Base-by-base conservation (phyloP, 1,140 invertebrate genomes). In the Berghia stephanieae region DNA sequence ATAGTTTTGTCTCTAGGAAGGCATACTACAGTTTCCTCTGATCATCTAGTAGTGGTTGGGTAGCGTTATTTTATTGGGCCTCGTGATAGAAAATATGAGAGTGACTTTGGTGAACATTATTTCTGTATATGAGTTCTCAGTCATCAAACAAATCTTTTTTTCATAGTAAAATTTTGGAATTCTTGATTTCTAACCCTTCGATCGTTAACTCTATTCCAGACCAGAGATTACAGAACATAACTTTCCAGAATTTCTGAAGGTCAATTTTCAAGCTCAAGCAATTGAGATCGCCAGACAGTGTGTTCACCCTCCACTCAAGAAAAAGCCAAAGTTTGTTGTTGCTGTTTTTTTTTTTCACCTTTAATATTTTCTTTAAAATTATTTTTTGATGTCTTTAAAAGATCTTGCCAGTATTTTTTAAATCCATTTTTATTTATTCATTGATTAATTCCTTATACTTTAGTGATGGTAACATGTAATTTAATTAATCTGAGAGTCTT, bases 251-350 rank as follows among this genome's bases (percentile, higher is more conserved):
- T 82, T 92, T 0, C 91, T 95, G 43, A 83, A 91, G 60, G 88
- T 91, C 0, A 93, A 92, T 84, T 91, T 95, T 66, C 81, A 91
- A 69, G 93, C 91, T 0, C 93, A 95, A 88, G 91, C 92, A 1
- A 91, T 89, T 69, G 94, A 95, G 89, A 92, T 94, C 76, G 92
- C 92, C 13, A 90, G 94, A 57, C 90, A 90, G 81, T 94, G 94
- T 88, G 92, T 94, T 1, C 93, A 94, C 84, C 91, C 93, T 18
- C 93, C 94, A 2, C 73, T 94, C 0, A 91, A 90, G 38, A 91
- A 90, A 44, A 91, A 90, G 43, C 88, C 90, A 38, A 90, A 89
- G 84, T 89, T 78, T 83, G 85, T 83, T 3, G 2, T 16, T 44
- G 16, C 4, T 66, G 5, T 43, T 72, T 8, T 42, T n/a, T 43